Evolutionary conservation across 1,140 invertebrate species (phyloP).

Genomic region (Zaprionus vittiger): DNA sequence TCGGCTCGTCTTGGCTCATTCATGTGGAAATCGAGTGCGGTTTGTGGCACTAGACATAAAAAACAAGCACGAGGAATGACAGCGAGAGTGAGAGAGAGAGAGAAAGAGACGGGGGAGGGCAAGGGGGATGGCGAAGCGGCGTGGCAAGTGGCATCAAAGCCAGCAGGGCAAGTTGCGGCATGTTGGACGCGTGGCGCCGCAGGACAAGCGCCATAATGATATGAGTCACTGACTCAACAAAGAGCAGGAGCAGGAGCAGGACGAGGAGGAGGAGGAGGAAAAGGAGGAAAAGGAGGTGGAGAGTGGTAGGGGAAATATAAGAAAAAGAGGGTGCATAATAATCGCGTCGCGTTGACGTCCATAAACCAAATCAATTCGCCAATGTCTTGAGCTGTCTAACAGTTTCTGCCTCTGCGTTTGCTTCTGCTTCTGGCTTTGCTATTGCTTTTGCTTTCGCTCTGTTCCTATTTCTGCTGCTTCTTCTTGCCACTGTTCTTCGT

Average conservation of each 20-base stretch:
- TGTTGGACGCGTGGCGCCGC: constrained; percentile 61
- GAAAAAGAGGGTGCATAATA: constrained; percentile 63
- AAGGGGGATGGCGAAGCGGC: neutral
- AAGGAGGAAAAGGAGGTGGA: neutral
- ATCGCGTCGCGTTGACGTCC: constrained; percentile 73
- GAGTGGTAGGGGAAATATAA: neutral
- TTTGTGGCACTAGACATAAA: constrained; percentile 60
- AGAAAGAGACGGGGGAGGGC: neutral
- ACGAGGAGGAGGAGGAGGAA: neutral
- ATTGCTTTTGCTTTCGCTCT: constrained; percentile 11
- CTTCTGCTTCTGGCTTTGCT: neutral
- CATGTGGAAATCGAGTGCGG: constrained; percentile 65
- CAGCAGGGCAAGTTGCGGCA: constrained; percentile 12
- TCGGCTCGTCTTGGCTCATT: constrained; percentile 44
- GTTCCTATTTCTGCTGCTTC: neutral
- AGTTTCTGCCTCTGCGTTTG: constrained; percentile 26
- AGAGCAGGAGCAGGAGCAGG: neutral
- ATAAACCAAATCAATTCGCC: constrained; percentile 75
- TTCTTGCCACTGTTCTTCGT: neutral
- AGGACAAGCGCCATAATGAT: constrained; percentile 74
- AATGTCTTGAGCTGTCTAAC: constrained; percentile 34
- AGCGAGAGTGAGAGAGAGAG: neutral
- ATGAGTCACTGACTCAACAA: constrained; percentile 63
- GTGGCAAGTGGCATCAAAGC: constrained; percentile 45
- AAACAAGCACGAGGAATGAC: constrained; percentile 36